Percentiles rank a stretch among this genome's conserved stretches.
Conservation (phyloP, 2,797 vertebrate genomes). For the Martes flavigula region DNA sequence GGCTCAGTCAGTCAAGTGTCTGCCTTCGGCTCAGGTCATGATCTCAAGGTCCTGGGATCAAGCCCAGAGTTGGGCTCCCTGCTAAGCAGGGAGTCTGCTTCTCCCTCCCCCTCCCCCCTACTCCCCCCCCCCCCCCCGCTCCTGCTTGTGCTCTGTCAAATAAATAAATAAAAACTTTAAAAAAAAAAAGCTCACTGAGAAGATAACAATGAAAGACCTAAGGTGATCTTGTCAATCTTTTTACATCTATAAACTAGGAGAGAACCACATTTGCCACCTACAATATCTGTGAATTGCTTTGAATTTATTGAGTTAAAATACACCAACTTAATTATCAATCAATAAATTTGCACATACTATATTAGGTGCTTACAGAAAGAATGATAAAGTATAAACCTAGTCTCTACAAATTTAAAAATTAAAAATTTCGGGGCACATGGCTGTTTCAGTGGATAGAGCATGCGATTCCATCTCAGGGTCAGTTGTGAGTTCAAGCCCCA, state of each 20-base stretch:
- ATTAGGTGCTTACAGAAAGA: neutral
- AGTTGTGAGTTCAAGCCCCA: neutral
- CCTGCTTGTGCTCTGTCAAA: neutral
- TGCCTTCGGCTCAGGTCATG: no score
- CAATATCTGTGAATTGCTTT: constrained; percentile 23
- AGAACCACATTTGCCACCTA: neutral
- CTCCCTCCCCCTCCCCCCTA: no score
- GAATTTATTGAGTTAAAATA: constrained; percentile 31
- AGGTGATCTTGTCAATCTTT: neutral
- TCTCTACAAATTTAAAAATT: constrained; percentile 5
- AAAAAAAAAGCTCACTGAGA: neutral
- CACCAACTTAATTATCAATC: neutral
- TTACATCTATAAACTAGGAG: neutral
- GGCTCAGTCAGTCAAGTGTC: no score
- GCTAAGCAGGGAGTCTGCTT: neutral
- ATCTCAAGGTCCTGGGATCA: no score
- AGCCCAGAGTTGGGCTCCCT: neutral
- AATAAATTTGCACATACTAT: neutral
- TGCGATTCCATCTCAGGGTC: neutral
- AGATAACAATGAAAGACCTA: neutral
- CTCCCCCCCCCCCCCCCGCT: no score
- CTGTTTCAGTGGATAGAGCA: neutral
- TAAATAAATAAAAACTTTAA: neutral
- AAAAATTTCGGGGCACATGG: neutral
- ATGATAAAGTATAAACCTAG: neutral